A percentile compares a stretch with the other conserved stretches of the same genome.
Conservation (phyloP, 1,140 invertebrate species). For the Hormaphis cornu region DNA sequence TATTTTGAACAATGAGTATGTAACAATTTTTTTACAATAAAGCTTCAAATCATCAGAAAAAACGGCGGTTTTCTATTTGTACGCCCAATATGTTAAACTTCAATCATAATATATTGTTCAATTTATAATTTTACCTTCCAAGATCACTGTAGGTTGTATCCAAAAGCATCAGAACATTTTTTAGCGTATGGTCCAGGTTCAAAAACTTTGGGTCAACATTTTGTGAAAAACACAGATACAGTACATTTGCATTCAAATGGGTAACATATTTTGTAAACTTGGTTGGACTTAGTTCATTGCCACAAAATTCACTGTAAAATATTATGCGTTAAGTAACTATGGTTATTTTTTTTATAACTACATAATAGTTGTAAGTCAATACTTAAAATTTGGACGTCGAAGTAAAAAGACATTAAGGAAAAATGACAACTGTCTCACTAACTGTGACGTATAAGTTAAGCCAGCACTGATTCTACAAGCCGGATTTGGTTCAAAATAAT, state of each 20-base stretch:
- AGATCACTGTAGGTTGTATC: conserved; percentile 56
- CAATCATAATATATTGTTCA: too few species aligned
- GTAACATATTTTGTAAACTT: conserved; percentile 65
- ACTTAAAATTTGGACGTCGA: conserved; percentile 65
- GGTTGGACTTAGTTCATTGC: conserved; percentile 55
- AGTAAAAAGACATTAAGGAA: conserved; percentile 67
- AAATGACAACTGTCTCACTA: conserved; percentile 65
- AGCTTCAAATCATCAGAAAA: too few species aligned
- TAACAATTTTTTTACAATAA: too few species aligned
- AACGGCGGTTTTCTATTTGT: too few species aligned
- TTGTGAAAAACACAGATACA: conserved; percentile 72
- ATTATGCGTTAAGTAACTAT: too few species aligned
- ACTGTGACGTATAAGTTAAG: conserved; percentile 68
- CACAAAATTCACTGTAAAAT: conserved; percentile 62
- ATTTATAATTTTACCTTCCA: too few species aligned
- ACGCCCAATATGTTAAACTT: too few species aligned
- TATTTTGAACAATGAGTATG: too few species aligned
- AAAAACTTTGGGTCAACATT: conserved; percentile 55
- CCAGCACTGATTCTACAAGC: conserved; percentile 68
- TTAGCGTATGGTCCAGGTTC: conserved; percentile 58
- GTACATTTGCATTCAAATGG: conserved; percentile 67
- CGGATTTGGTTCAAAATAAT: conserved; percentile 51
- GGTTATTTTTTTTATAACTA: too few species aligned
- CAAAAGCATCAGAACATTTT: conserved; percentile 62
- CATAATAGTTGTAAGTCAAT: conserved; percentile 36